Evolutionary conservation across 2,113 vertebrate species (phyloP).

Genomic region (Vulpes ferrilata): DNA sequence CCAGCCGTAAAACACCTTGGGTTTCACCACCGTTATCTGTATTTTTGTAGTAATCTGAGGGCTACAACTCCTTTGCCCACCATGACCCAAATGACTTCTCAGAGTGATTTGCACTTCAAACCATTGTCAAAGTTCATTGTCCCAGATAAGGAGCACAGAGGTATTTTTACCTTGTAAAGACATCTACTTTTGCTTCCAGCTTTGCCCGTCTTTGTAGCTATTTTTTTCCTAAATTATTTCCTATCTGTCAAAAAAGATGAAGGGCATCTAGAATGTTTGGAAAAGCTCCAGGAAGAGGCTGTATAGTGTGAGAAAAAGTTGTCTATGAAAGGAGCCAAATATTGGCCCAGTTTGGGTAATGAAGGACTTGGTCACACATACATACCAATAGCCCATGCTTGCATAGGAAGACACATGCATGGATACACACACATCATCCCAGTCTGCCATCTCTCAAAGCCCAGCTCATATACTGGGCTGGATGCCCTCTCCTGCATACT

Average conservation of each 20-base stretch:
- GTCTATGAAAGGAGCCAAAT: neutral
- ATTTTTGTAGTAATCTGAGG: neutral
- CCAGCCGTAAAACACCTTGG: too few relatives aligned
- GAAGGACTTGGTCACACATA: neutral
- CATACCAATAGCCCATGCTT: neutral
- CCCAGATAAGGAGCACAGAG: fast-evolving
- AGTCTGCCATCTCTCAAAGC: neutral
- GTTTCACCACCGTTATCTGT: fast-evolving
- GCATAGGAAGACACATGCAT: neutral
- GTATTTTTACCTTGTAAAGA: neutral
- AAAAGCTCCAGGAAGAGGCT: neutral
- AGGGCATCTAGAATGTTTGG: neutral
- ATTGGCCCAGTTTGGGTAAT: neutral
- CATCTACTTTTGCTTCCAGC: neutral
- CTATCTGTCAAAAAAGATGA: neutral
- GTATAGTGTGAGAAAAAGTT: neutral
- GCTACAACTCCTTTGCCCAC: too few relatives aligned
- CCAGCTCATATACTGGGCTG: neutral
- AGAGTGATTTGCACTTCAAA: neutral
- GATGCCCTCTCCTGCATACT: neutral
- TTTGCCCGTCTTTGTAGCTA: neutral
- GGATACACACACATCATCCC: too few relatives aligned
- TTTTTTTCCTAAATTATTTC: neutral
- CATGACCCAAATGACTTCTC: neutral
- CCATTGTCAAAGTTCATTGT: fast-evolving